Percentiles rank a stretch among this genome's conserved stretches.
Conservation (phyloP, 2,797 vertebrate species). For the Nannoperca obscura region DNA sequence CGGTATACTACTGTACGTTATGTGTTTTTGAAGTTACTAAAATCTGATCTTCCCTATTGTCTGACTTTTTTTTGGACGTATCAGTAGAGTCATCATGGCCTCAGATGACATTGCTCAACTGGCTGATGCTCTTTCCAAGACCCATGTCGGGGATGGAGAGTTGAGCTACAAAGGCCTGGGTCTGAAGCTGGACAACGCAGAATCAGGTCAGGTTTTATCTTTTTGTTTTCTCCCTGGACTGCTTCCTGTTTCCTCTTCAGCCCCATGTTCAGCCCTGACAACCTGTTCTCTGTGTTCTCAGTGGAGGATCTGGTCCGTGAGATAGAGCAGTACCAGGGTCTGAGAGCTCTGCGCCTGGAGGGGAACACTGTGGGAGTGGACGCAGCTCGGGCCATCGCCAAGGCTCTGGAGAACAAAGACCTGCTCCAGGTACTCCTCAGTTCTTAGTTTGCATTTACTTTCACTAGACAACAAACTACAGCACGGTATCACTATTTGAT, state of each 20-base stretch:
- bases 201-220: constrained; percentile 86
- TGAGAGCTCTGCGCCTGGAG: constrained; percentile 92
- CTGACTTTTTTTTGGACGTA: background rate
- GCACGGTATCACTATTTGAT: background rate
- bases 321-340: constrained; percentile 88
- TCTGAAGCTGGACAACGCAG: constrained; percentile 92
- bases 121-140: constrained; percentile 91
- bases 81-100: constrained; percentile 86
- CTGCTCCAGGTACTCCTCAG: constrained; percentile 89
- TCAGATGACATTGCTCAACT: constrained; percentile 92
- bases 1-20: accelerated
- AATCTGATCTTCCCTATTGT: background rate
- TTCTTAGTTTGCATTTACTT: background rate
- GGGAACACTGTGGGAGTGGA: constrained; percentile 97
- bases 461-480: background rate
- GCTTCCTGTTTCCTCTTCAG: background rate
- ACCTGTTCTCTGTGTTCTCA: constrained; percentile 69
- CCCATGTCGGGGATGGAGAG: constrained; percentile 92
- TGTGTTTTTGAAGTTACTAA: background rate
- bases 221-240: background rate
- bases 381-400: constrained; percentile 93
- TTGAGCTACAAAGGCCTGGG: constrained; percentile 94
- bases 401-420: constrained; percentile 91
- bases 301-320: constrained; percentile 91
- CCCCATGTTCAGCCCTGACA: background rate